Evolutionary conservation across 2,113 vertebrate species (phyloP).

Genomic region (Pachycephala philippinensis): DNA sequence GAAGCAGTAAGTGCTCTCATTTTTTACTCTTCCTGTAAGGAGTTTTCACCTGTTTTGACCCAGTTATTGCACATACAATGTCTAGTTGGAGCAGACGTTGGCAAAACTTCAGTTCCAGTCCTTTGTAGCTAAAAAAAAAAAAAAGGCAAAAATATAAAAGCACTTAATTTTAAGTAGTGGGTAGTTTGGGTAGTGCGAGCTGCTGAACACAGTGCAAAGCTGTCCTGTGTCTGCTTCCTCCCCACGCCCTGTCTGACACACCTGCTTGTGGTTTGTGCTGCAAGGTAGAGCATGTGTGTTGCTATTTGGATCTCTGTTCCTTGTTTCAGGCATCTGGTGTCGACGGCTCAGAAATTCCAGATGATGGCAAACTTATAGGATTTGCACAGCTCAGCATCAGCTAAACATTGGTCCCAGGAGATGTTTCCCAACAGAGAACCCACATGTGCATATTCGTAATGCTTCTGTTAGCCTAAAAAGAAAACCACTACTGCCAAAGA

Average conservation of each 20-base stretch:
- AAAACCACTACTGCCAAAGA: constrained; percentile 97
- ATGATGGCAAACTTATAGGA: constrained; percentile 95
- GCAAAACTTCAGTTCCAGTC: background rate
- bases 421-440: constrained; percentile 63
- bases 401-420: constrained; percentile 77
- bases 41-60: background rate
- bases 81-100: background rate
- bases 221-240: background rate
- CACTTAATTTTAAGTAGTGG: background rate
- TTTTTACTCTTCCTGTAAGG: background rate
- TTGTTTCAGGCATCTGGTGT: constrained; percentile 89
- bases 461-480: constrained; percentile 83
- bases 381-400: constrained; percentile 99
- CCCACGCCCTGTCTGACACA: rapidly evolving
- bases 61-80: rapidly evolving
- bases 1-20: background rate
- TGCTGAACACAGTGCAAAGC: background rate
- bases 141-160: background rate
- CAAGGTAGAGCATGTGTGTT: background rate
- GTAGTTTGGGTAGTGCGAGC: background rate
- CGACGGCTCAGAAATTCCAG: constrained; percentile 91
- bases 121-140: background rate
- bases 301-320: constrained; percentile 21
- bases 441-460: constrained; percentile 75
- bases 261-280: background rate